Conservation (phyloP, 1,140 invertebrate species). For the Wasmannia auropunctata region DNA sequence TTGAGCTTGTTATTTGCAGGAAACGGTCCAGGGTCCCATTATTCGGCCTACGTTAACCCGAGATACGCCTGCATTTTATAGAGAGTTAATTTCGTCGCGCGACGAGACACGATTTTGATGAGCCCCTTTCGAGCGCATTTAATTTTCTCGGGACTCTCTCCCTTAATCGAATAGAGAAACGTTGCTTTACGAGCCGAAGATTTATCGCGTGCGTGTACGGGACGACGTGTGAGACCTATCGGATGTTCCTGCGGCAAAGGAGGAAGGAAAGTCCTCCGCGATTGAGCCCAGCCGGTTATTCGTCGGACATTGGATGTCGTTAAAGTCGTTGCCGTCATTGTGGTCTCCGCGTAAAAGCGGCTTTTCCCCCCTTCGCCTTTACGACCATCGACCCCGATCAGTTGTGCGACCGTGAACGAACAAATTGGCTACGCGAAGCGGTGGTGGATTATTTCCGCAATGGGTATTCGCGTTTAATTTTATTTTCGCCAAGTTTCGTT, state of each 20-base stretch:
- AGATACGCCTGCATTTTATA: slow-evolving; percentile 18
- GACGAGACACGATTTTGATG: slow-evolving; percentile 33
- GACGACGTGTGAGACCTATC: slow-evolving; percentile 13
- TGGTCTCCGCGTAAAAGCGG: slow-evolving; percentile 26
- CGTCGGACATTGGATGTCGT: slow-evolving; percentile 20
- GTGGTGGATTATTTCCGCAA: slow-evolving; percentile 29
- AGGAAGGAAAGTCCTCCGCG: slow-evolving; percentile 1
- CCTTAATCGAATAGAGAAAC: slow-evolving; percentile 32
- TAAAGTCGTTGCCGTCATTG: slow-evolving; percentile 33
- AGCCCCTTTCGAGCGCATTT: slow-evolving; percentile 27
- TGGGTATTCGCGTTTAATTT: slow-evolving; percentile 8
- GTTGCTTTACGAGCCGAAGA: slow-evolving; percentile 37
- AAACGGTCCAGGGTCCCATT: neutral
- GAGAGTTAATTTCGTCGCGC: slow-evolving; percentile 21
- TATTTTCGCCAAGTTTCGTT: neutral
- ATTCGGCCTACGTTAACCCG: neutral
- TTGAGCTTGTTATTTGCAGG: neutral
- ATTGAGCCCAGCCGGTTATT: slow-evolving; percentile 17
- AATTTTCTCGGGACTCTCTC: slow-evolving; percentile 27
- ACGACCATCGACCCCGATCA: slow-evolving; percentile 32
- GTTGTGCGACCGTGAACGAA: slow-evolving; percentile 2
- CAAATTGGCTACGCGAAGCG: slow-evolving; percentile 22
- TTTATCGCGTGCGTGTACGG: slow-evolving; percentile 21
- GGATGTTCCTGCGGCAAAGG: neutral
- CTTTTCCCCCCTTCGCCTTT: slow-evolving; percentile 22